Evolutionary conservation across 2,797 vertebrate genomes (phyloP).

Genomic region (Sebastes matsubarae): DNA sequence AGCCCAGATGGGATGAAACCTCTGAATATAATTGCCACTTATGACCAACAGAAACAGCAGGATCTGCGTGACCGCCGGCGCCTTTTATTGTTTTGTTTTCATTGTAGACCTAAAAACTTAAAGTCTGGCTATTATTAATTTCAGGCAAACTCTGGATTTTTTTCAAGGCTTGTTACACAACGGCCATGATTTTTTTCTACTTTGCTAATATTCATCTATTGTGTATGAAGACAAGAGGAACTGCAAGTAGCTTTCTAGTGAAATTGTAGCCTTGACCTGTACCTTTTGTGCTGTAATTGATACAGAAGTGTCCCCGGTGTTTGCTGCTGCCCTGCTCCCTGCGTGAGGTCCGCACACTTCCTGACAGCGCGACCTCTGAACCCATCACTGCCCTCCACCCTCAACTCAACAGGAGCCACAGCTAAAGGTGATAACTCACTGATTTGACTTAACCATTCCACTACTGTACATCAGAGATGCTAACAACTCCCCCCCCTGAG

Average conservation of each 20-base stretch:
- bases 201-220: not conserved
- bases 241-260: not conserved
- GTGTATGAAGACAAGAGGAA: not conserved
- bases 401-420: not conserved
- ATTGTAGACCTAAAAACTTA: not conserved
- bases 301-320: not conserved
- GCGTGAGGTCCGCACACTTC: constrained; percentile 21
- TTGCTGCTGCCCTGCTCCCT: not conserved
- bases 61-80: not conserved
- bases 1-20: constrained; percentile 23
- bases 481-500: not conserved
- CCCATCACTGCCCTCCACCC: not conserved
- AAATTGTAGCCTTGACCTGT: not conserved
- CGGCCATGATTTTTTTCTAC: not conserved
- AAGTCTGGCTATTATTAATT: not conserved
- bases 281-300: constrained; percentile 6
- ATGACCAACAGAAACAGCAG: constrained; percentile 1
- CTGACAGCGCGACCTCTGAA: constrained; percentile 35
- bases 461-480: not conserved
- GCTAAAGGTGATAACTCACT: not conserved
- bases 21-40: constrained; percentile 15
- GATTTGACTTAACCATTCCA: not conserved
- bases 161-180: not conserved
- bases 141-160: not conserved
- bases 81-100: constrained; percentile 33